Percentiles rank a stretch among this genome's conserved stretches.
Evolutionary conservation across 2,797 vertebrate genomes (phyloP).

Genomic region (Acanthiza pusilla): DNA sequence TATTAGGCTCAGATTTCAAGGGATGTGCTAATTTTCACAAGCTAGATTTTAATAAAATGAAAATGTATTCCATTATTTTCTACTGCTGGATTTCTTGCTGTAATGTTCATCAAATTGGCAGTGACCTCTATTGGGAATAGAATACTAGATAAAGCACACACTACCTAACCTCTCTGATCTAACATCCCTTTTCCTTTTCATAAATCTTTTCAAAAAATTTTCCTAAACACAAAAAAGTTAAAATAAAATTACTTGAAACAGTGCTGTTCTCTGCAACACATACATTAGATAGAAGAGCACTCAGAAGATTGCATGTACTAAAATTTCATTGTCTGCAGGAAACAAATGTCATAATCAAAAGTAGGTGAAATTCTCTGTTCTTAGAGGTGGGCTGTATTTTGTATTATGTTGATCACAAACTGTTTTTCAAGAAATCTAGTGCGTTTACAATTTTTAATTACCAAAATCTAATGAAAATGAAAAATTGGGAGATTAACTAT

Average conservation of each 20-base stretch:
- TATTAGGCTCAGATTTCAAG: not conserved
- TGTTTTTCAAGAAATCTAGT: not conserved
- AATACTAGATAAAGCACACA: not conserved
- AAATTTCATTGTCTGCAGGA: not conserved
- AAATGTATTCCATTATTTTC: not conserved
- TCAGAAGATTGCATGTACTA: not conserved
- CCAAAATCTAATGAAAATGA: not conserved
- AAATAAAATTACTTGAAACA: not conserved
- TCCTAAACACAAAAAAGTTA: not conserved
- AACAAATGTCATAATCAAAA: not conserved
- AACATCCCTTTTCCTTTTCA: not conserved
- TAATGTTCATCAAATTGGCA: not conserved
- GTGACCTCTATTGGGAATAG: not conserved
- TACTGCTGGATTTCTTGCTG: not conserved
- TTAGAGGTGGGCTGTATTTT: not conserved
- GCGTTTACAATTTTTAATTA: not conserved
- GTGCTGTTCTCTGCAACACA: not conserved
- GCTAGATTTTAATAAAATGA: not conserved
- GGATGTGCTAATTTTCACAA: not conserved
- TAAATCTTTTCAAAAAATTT: not conserved
- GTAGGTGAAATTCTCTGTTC: not conserved
- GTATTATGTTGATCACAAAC: not conserved
- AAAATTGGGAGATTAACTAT: not conserved
- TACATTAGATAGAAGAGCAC: not conserved
- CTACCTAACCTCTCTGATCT: not conserved